phyloP scores from a whole-genome alignment of 2,888 invertebrate genomes.

The Helleia helle region DNA sequence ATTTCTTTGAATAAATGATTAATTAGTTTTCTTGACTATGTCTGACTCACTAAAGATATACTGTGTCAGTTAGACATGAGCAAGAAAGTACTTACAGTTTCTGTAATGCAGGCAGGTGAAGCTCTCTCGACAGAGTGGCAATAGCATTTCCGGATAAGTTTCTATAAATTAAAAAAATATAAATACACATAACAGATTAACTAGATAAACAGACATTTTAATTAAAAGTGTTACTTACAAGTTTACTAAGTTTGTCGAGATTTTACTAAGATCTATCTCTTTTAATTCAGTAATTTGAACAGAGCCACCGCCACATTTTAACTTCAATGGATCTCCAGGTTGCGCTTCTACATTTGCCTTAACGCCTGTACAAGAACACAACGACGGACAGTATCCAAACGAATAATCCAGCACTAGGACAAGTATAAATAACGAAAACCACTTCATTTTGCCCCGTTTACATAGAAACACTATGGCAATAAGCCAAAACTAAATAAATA shows the following conservation, averaged over 20 bases:
- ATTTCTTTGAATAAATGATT: too few species aligned
- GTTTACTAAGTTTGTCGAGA: conserved; percentile 76
- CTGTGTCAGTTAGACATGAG: too few species aligned
- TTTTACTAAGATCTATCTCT: conserved; percentile 75
- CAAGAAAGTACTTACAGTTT: conserved; percentile 80
- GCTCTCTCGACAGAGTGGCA: conserved; percentile 73
- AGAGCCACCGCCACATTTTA: conserved; percentile 76
- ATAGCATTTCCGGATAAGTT: conserved; percentile 79
- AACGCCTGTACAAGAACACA: conserved; percentile 72
- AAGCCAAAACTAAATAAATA: conserved; percentile 62
- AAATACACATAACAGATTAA: neutral
- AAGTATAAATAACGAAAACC: conserved; percentile 35
- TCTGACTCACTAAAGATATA: too few species aligned
- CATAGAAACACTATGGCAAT: conserved; percentile 57
- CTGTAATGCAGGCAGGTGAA: conserved; percentile 77
- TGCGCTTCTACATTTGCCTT: conserved; percentile 71
- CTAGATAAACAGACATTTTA: too few species aligned
- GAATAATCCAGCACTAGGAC: conserved; percentile 35
- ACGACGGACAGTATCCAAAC: conserved; percentile 53
- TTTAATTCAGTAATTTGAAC: conserved; percentile 75
- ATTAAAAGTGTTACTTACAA: conserved; percentile 75
- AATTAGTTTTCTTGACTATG: too few species aligned
- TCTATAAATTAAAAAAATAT: conserved; percentile 51
- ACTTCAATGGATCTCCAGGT: conserved; percentile 73
- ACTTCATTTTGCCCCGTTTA: conserved; percentile 51